These are phyloP conservation scores for Drosophila vallismaia DNA, from an alignment of 2,888 invertebrate genomes.

Conservation along the genomic window DNA sequence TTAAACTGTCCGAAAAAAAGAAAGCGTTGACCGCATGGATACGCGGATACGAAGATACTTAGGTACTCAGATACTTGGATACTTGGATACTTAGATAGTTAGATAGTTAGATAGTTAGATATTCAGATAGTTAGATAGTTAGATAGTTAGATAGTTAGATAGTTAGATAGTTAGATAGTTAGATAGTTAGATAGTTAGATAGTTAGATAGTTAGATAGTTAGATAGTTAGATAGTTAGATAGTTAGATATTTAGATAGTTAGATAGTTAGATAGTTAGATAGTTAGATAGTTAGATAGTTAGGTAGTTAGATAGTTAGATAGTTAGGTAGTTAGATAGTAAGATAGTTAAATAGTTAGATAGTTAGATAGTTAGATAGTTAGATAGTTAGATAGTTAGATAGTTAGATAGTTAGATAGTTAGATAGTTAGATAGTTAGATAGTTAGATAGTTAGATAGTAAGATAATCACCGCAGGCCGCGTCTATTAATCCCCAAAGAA, in stretches of 20 bases:
- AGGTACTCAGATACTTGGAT: slow-evolving; percentile 19
- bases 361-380: slow-evolving; percentile 37
- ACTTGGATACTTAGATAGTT: too few relatives aligned
- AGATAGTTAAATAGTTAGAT: too few relatives aligned
- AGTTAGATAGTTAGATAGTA: slow-evolving; percentile 26
- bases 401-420: slow-evolving; percentile 10
- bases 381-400: background rate
- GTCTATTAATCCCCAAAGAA: slow-evolving; percentile 19
- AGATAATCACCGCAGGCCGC: slow-evolving; percentile 45
- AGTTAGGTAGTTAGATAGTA: slow-evolving; percentile 7
- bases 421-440: too few relatives aligned
- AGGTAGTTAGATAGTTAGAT: slow-evolving; percentile 21
- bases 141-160: slow-evolving; percentile 15
- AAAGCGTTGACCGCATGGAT: slow-evolving; percentile 54
- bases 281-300: slow-evolving; percentile 6
- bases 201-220: too few relatives aligned
- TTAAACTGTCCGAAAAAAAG: slow-evolving; percentile 72
- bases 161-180: too few relatives aligned
- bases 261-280: slow-evolving; percentile 10
- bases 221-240: background rate
- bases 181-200: slow-evolving; percentile 29
- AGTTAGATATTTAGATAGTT: slow-evolving; percentile 34
- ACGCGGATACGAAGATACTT: slow-evolving; percentile 17
- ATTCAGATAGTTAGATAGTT: slow-evolving; percentile 7
- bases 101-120: slow-evolving; percentile 27